Conservation (phyloP, 2,797 vertebrate genomes). For the Anguilla megastoma region DNA sequence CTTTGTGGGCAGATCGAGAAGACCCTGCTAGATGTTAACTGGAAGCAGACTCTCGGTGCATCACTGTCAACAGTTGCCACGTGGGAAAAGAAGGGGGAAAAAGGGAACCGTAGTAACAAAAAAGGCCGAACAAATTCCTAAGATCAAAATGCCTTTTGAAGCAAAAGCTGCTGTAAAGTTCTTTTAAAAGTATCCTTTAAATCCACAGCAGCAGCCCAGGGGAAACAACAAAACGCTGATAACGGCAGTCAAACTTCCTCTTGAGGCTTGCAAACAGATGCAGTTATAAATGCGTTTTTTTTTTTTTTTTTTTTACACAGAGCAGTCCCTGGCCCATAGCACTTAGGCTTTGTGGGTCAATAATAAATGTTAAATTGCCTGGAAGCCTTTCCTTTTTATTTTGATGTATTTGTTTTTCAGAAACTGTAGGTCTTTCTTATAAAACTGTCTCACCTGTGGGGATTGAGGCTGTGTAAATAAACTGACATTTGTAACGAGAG, state of each 20-base stretch:
- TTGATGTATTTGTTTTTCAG: constrained; percentile 17
- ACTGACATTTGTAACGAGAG: neutral
- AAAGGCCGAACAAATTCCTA: neutral
- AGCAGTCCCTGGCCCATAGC: constrained; percentile 31
- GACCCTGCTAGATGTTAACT: neutral
- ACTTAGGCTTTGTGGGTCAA: constrained; percentile 37
- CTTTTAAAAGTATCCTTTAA: constrained; percentile 4
- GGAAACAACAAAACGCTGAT: neutral
- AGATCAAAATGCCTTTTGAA: constrained; percentile 18
- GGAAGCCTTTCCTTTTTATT: constrained; percentile 20
- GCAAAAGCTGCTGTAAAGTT: constrained; percentile 14
- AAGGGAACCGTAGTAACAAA: neutral
- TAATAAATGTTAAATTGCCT: constrained; percentile 39
- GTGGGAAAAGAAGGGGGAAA: neutral
- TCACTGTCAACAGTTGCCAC: constrained; percentile 9
- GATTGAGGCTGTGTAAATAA: neutral
- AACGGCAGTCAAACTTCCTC: constrained; percentile 22
- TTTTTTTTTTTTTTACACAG: constrained; percentile 4
- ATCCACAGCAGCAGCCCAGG: constrained; percentile 10
- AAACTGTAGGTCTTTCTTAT: neutral
- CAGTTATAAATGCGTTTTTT: constrained; percentile 24
- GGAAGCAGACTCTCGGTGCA: neutral
- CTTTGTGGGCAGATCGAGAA: neutral
- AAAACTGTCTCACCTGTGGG: constrained; percentile 5
- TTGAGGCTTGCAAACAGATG: constrained; percentile 16